phyloP scores from a whole-genome alignment of 2,797 vertebrate genomes.

The Acrossocheilus fasciatus region DNA sequence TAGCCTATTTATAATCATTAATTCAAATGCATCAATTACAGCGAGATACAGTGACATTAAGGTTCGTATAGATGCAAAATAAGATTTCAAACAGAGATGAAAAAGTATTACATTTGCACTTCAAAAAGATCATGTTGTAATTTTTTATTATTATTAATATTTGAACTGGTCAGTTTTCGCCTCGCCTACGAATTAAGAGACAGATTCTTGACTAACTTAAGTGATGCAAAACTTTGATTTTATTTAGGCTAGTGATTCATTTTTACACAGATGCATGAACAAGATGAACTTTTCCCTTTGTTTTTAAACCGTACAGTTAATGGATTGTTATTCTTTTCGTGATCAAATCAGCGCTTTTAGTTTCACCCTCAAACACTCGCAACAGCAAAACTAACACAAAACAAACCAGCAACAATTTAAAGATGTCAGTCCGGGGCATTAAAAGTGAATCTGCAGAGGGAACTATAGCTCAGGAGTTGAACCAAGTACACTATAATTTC shows the following conservation, averaged over 20 bases:
- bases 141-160: background rate
- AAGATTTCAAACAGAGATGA: background rate
- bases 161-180: background rate
- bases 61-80: background rate
- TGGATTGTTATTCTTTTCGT: background rate
- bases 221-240: conserved; percentile 3
- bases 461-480: conserved; percentile 5
- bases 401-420: background rate
- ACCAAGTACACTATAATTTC: background rate
- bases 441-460: conserved; percentile 6
- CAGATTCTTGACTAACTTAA: background rate
- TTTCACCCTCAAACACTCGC: conserved; percentile 14
- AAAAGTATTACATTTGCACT: background rate
- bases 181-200: background rate
- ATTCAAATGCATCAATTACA: background rate
- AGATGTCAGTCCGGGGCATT: background rate
- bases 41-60: background rate
- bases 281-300: background rate
- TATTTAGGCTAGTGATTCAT: conserved; percentile 10
- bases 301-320: background rate
- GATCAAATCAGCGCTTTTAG: conserved; percentile 14
- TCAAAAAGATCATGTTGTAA: background rate
- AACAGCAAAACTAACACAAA: background rate
- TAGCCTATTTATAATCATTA: background rate
- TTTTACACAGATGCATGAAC: background rate